Evolutionary conservation across 2,113 vertebrate genomes (phyloP).

Genomic region (Sceloporus tristichus): DNA sequence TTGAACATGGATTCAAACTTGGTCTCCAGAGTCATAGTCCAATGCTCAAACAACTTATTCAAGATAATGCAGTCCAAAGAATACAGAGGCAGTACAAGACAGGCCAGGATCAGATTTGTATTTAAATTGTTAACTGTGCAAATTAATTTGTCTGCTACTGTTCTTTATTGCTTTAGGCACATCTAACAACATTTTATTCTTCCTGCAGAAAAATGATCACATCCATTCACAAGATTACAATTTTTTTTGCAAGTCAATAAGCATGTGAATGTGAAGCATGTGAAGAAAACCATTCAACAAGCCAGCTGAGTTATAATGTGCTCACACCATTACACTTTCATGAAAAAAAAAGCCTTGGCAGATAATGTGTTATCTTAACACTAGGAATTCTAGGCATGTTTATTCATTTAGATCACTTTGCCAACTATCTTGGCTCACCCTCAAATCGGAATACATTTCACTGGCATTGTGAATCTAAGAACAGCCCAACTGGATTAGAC

Average conservation of each 20-base stretch:
- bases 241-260: neutral
- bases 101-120: neutral
- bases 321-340: neutral
- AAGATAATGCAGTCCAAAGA: constrained; percentile 5
- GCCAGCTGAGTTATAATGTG: neutral
- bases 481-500: neutral
- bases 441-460: neutral
- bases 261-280: neutral
- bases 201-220: neutral
- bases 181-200: neutral
- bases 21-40: no score
- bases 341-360: neutral
- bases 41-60: no score
- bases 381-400: neutral
- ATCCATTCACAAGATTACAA: neutral
- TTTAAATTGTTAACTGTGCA: neutral
- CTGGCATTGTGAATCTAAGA: neutral
- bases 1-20: no score
- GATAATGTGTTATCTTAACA: neutral
- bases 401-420: neutral
- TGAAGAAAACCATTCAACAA: neutral
- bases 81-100: neutral
- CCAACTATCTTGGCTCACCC: neutral
- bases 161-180: neutral
- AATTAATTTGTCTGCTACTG: neutral